A percentile compares a stretch with the other conserved stretches of the same genome.
Evolutionary conservation across 1,140 invertebrate genomes (phyloP).

Genomic region (Habropoda laboriosa): DNA sequence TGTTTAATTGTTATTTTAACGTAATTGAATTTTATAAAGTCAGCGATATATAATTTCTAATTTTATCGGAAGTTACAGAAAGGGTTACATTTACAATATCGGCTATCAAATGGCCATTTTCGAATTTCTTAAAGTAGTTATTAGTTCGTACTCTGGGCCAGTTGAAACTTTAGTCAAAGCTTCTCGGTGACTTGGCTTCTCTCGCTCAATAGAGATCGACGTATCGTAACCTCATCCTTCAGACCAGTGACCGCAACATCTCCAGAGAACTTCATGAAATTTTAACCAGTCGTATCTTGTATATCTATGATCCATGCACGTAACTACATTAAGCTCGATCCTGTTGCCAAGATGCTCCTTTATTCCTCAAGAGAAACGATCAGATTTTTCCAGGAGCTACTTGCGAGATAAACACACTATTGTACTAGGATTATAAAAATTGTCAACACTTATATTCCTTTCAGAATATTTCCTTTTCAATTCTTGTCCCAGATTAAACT

Average conservation of each 20-base stretch:
- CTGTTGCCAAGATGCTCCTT: not conserved
- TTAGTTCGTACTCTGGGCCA: not conserved
- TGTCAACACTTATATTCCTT: too few species aligned
- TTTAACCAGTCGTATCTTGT: not conserved
- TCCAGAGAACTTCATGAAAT: not conserved
- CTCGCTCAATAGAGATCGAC: not conserved
- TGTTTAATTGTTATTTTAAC: too few species aligned
- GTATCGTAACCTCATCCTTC: conserved; percentile 1
- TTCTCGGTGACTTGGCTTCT: not conserved
- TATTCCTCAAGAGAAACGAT: not conserved
- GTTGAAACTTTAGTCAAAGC: not conserved
- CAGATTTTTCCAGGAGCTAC: not conserved
- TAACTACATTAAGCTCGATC: not conserved
- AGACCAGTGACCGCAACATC: not conserved
- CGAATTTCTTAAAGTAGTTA: not conserved
- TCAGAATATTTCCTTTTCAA: too few species aligned
- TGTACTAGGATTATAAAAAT: not conserved
- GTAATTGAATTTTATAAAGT: too few species aligned
- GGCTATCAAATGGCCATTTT: not conserved
- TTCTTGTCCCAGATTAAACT: too few species aligned
- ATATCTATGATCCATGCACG: not conserved
- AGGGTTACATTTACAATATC: not conserved
- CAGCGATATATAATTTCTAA: too few species aligned
- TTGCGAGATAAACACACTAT: not conserved
- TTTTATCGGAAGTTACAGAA: too few species aligned